phyloP scores from a whole-genome alignment of 2,888 invertebrate genomes.

The Athripsodes cinereus region DNA sequence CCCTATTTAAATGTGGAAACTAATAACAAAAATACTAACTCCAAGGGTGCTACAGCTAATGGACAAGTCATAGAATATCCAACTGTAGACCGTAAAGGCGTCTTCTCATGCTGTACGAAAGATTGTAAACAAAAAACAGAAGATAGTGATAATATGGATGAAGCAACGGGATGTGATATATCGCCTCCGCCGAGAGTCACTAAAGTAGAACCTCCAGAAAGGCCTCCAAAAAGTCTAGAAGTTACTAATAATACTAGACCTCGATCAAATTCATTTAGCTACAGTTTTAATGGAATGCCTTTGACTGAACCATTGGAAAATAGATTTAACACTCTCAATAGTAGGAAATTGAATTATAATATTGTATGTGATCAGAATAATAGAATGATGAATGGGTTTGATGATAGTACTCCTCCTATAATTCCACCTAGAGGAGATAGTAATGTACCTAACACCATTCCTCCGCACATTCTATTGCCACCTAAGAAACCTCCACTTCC shows the following conservation, averaged over 20 bases:
- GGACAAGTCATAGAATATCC: constrained; percentile 63
- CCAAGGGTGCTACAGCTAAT: constrained; percentile 35
- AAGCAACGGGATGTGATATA: constrained; percentile 45
- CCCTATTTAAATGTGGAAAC: constrained; percentile 37
- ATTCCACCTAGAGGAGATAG: constrained; percentile 48
- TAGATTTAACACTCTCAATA: constrained; percentile 45
- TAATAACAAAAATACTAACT: constrained; percentile 42
- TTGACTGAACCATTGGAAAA: constrained; percentile 42
- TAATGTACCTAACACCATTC: constrained; percentile 32
- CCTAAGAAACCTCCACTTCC: constrained; percentile 70
- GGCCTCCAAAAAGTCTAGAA: constrained; percentile 59
- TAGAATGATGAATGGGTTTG: constrained; percentile 17
- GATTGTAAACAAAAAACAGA: constrained; percentile 49
- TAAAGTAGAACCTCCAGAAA: constrained; percentile 54
- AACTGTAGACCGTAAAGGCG: constrained; percentile 64
- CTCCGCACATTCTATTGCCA: constrained; percentile 52
- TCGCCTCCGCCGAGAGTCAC: constrained; percentile 58
- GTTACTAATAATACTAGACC: constrained; percentile 50
- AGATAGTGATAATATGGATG: constrained; percentile 41
- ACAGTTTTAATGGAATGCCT: constrained; percentile 42
- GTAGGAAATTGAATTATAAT: constrained; percentile 44
- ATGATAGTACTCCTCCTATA: constrained; percentile 43
- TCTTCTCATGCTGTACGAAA: constrained; percentile 67
- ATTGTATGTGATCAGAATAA: constrained; percentile 46
- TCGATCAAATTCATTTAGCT: constrained; percentile 52